Base-by-base conservation (phyloP, 1,140 invertebrate genomes). In the Pygmarrhopalites habei region DNA sequence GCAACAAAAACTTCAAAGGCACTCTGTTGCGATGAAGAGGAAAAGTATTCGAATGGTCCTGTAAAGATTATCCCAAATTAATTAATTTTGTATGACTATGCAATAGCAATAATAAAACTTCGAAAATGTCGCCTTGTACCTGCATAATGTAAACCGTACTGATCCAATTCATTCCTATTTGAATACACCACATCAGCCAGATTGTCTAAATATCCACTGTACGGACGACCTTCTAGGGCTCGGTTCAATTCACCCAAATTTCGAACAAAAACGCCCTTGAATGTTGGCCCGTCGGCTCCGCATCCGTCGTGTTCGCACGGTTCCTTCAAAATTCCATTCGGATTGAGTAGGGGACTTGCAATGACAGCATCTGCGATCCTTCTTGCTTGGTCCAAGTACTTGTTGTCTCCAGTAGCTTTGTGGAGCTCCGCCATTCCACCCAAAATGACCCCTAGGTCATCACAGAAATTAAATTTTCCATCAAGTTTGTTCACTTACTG, bases 211-310 rank as follows among this genome's bases (percentile, higher is more conserved):
- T 51, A 68, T 0, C 21, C n/a, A 2, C 14, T n/a, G 32, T 65
- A 68, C 0, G 60, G 62, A 3, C 60, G 41, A 15, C 39, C 51
- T 5, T n/a, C 28, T 7, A 65, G n/a, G 35, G 59, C 26, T 41
- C 60, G 19, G 30, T 68, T 63, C 5, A 68, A 28, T 41, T 68
- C 64, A 10, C 57, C 63, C 21, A 68, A 19, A 41, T 68, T 58
- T 28, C 65, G 26, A 46, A 65, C 53, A 26, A 65, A 69, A 25
- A 62, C 55, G 7, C 66, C 66, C 35, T 69, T 65, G 63, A 69
- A 69, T 2, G 58, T 57, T 17, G 55, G 52, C 12, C 46, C 30
- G 39, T 69, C 59, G 12, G 47, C 55, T 21, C 59, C 67, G 23
- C 64, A 60, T 5, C 58, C 58, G 5, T 49, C 55, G 23, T 46